Evolutionary conservation across 2,113 vertebrate species (phyloP), one percentile per base, ranked within the genome.

Genomic region (Arvicanthis niloticus): DNA sequence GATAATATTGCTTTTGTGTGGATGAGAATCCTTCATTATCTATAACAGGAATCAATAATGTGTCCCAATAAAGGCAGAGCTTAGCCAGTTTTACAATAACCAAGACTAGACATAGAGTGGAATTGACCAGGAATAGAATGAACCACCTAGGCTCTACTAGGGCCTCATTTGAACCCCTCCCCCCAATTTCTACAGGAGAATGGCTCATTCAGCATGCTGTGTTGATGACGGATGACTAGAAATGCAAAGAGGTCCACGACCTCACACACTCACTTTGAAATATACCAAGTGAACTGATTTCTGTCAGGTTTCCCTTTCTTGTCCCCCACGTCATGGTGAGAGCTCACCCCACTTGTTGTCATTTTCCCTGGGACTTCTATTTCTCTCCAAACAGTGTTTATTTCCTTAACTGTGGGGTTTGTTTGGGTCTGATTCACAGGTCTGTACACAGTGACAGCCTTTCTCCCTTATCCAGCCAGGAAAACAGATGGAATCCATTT

Each of bases 401-500:
- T 89, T 92, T 96, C 85, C 92, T 76, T 53, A 84, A 75, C 62
- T 91, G 78, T 85, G 80, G 70, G 42, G 89, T 95, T 90, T 97
- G 91, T 96, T 97, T 96, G 92, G 90, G 48, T 97, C 68, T 85
- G 68, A 94, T 77, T 94, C 78, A n/a, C 84, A 51, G 72, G 60
- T 78, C 91, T 72, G 86, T 85, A n/a, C 62, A 94, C 88, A 90
- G 26, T 67, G 75, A 93, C 85, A 92, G 22, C 58, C 70, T 84
- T 72, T 77, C 85, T 58, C 17, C 88, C 93, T 86, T 40, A 29
- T 81, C n/a, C 4, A 88, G 34, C 67, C 73, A 72, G 48, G 65
- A 34, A 60, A 90, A 81, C 92, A 97, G 91, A 90, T 96, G 95
- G 96, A 95, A 95, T 85, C 88, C 58, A 95, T 96, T 96, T 95